A percentile compares a stretch with the other conserved stretches of the same genome.
These are phyloP conservation scores for Oxyteleia sp. DNA, from an alignment of 2,888 invertebrate genomes.

Conservation along the genomic window DNA sequence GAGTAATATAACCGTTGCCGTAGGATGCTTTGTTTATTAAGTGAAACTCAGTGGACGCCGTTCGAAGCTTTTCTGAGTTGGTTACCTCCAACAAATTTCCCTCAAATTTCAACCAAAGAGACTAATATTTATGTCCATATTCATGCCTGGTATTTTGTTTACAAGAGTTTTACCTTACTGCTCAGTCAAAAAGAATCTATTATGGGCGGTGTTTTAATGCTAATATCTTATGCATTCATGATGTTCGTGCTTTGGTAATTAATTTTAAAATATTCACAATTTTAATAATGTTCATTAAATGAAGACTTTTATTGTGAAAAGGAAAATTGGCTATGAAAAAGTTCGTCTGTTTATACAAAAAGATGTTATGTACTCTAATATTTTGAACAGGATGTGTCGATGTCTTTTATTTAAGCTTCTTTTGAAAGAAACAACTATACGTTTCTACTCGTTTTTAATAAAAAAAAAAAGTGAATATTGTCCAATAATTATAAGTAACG, in stretches of 20 bases:
- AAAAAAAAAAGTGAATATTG: too few relatives aligned
- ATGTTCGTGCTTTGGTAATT: conserved; percentile 20
- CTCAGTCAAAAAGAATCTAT: conserved; percentile 46
- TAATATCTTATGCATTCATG: conserved; percentile 22
- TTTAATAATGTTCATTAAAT: conserved; percentile 17
- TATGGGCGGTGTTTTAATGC: conserved; percentile 27
- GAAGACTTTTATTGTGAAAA: background rate
- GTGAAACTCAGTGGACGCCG: conserved; percentile 47
- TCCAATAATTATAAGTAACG: too few relatives aligned
- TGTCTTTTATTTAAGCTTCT: too few relatives aligned
- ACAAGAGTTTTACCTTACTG: conserved; percentile 35
- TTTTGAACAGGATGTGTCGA: too few relatives aligned
- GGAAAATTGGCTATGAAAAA: background rate
- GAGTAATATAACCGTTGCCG: conserved; percentile 56
- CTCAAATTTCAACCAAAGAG: conserved; percentile 41
- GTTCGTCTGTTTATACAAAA: background rate
- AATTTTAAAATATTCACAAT: conserved; percentile 15
- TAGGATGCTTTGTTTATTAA: conserved; percentile 59
- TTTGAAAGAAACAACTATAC: too few relatives aligned
- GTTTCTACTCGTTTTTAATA: too few relatives aligned
- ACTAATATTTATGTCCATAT: conserved; percentile 44
- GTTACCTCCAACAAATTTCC: conserved; percentile 44
- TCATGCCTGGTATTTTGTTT: conserved; percentile 35
- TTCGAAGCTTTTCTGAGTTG: conserved; percentile 39
- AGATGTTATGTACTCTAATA: background rate